These are phyloP conservation scores for Xyliphius kryptos DNA, from an alignment of 2,113 vertebrate species.

Conservation along the genomic window DNA sequence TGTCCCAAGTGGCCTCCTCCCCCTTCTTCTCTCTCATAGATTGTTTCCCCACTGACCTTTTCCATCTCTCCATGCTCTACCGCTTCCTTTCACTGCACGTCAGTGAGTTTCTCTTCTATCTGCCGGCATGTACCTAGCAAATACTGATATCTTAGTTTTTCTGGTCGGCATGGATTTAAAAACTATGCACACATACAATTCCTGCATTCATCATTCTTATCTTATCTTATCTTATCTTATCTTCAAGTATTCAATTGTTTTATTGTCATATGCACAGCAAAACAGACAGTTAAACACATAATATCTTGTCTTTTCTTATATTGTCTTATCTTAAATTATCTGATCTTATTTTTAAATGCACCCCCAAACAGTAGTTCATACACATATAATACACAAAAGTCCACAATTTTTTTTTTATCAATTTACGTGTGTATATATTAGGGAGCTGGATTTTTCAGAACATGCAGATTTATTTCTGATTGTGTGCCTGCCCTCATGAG, in stretches of 20 bases:
- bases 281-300: too few species aligned
- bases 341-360: too few species aligned
- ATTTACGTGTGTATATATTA: neutral
- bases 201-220: too few species aligned
- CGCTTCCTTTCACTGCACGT: conserved; percentile 15
- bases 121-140: conserved; percentile 3
- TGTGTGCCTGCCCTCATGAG: neutral
- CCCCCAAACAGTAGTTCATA: neutral
- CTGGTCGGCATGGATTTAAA: neutral
- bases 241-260: too few species aligned
- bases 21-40: conserved; percentile 23
- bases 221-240: too few species aligned
- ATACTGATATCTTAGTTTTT: neutral
- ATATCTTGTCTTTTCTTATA: too few species aligned
- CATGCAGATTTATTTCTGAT: neutral
- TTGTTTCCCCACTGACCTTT: conserved; percentile 38
- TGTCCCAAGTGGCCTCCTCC: conserved; percentile 14
- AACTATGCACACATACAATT: neutral
- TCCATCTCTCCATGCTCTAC: conserved; percentile 14
- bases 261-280: too few species aligned
- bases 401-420: neutral
- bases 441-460: neutral
- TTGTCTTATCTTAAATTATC: too few species aligned
- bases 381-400: neutral
- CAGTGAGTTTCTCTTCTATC: conserved; percentile 13